These are phyloP conservation scores for Terebella lapidaria DNA, from an alignment of 2,888 invertebrate species.

Conservation along the genomic window DNA sequence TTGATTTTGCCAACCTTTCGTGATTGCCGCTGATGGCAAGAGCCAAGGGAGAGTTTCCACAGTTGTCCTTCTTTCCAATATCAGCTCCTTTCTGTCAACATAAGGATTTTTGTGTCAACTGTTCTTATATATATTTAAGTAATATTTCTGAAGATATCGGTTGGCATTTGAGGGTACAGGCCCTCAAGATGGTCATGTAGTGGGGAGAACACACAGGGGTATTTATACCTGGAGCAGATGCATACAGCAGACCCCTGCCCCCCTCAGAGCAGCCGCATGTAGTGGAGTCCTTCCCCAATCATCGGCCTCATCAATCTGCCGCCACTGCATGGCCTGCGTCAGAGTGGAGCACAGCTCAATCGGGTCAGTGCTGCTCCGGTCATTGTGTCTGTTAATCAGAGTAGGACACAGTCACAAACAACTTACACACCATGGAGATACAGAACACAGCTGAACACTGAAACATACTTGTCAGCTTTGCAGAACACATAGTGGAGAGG, in stretches of 20 bases:
- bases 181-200: no score
- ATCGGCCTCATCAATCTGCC: constrained; percentile 46
- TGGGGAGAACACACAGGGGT: no score
- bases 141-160: no score
- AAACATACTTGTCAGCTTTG: constrained; percentile 38
- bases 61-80: constrained; percentile 45
- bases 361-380: constrained; percentile 46
- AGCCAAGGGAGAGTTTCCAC: constrained; percentile 56
- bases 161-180: no score
- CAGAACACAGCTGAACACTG: no score
- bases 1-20: constrained; percentile 50
- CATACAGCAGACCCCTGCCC: constrained; percentile 56
- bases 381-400: constrained; percentile 33
- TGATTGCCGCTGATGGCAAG: constrained; percentile 53
- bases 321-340: constrained; percentile 47
- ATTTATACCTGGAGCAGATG: constrained; percentile 46
- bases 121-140: no score
- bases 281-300: constrained; percentile 49
- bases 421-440: constrained; percentile 51
- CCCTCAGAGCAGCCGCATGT: constrained; percentile 54
- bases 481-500: constrained; percentile 57
- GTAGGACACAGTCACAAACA: constrained; percentile 19
- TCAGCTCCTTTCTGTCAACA: constrained; percentile 40
- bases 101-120: no score
- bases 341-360: constrained; percentile 54